Base-by-base conservation (phyloP, 1,140 invertebrate genomes). In the Zaprionus inermis region DNA sequence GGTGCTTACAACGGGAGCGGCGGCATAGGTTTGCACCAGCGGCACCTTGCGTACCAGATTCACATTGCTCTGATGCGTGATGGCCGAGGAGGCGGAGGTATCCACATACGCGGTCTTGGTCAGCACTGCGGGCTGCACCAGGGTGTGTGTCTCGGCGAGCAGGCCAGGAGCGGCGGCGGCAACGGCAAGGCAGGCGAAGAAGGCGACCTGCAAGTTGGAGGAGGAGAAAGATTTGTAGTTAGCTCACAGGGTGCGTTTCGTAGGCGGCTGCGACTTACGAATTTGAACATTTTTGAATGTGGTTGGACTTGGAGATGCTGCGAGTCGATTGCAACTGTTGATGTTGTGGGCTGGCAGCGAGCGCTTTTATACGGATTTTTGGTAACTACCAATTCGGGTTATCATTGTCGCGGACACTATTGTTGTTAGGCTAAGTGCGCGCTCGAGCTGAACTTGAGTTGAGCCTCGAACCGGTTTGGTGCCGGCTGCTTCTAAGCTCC, bases 61-160 rank as follows among this genome's bases (percentile, higher is more conserved):
- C 49, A 91, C 81, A 55, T 89, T 93, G 54, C 93, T 93, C 73
- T 93, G 93, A 59, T 94, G 93, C 41, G 93, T 93, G 41, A 94
- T 92, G 58, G 90, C 92, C 24, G 93, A 92, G 52, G 92, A 91
- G 69, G 81, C 90, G 34, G 82, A 83, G 58, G 66, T 77, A 51
- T 90, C 85, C 63, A 91, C 82, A 18, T 81, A 78, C 54, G 89
- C 79, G 49, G 88, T 90, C 68, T 90, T 90, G 44, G 82, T 38
- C 36, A 91, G 54, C 55, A 91, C 71, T 14, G 82, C 89, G 9
- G 90, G 90, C 69, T 91, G 90, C 5, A 90, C 80, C 46, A 80
- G 66, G 11, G 86, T 74, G 52, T 89, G 84, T 7, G 90, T 84
- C 75, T 90, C 60, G 30, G 85, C 78, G 11, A 91, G 56, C 24